A percentile compares a stretch with the other conserved stretches of the same genome.
Evolutionary conservation across 1,140 invertebrate genomes (phyloP).

Genomic region (Psix sp.): DNA sequence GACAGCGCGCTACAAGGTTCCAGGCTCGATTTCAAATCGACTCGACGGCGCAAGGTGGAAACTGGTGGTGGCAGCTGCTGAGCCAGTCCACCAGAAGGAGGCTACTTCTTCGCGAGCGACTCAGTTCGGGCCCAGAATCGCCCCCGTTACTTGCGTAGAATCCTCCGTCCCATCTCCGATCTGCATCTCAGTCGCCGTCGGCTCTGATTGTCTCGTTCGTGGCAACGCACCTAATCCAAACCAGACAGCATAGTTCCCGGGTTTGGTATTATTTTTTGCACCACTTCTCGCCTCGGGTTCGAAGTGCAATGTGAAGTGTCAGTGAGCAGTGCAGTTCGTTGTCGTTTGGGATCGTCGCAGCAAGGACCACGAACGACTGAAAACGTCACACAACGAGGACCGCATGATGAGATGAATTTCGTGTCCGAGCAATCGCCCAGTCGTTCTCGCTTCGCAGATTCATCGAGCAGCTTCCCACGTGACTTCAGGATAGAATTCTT

Average conservation of each 20-base stretch:
- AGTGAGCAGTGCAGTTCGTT: constrained; percentile 46
- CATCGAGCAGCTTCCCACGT: no score
- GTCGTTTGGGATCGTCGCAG: no score
- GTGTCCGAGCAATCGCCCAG: no score
- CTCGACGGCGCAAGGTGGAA: constrained; percentile 56
- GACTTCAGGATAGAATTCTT: no score
- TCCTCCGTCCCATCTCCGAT: constrained; percentile 55
- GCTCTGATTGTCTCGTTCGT: no score
- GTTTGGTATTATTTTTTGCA: not conserved
- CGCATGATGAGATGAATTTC: no score
- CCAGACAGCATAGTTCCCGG: not conserved
- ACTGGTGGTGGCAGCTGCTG: constrained; percentile 57
- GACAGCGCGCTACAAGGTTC: constrained; percentile 50
- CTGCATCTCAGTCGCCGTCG: constrained; percentile 10
- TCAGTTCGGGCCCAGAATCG: constrained; percentile 61
- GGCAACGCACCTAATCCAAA: no score
- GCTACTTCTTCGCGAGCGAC: constrained; percentile 56
- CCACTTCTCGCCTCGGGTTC: constrained; percentile 6
- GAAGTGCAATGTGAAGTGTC: constrained; percentile 41
- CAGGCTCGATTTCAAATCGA: constrained; percentile 58
- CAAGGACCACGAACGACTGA: no score
- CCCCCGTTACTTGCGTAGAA: constrained; percentile 57
- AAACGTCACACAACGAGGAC: no score
- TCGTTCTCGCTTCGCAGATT: no score
- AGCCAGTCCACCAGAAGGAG: constrained; percentile 60